phyloP scores from a whole-genome alignment of 2,113 vertebrate genomes.

The Cyanoderma ruficeps region DNA sequence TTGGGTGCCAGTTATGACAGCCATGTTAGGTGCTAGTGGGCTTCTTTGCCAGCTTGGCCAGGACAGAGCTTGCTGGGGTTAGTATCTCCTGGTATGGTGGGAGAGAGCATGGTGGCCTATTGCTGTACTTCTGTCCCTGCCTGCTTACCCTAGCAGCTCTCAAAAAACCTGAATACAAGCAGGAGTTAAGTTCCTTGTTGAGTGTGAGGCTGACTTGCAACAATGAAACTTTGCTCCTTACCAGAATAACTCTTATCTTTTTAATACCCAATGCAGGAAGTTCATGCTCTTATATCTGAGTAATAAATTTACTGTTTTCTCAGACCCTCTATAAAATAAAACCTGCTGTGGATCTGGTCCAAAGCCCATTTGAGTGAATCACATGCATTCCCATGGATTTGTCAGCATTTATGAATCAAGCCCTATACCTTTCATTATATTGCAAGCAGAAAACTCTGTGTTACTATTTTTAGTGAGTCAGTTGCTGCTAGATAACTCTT shows the following conservation, averaged over 20 bases:
- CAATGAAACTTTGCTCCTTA: background rate
- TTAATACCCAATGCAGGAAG: background rate
- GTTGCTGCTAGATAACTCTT: background rate
- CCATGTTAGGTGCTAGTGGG: background rate
- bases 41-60: background rate
- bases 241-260: background rate
- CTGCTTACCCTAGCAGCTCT: background rate
- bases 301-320: slow-evolving; percentile 16
- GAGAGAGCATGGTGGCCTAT: background rate
- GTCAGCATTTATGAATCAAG: slow-evolving; percentile 6
- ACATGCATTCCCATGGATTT: background rate
- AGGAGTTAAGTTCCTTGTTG: background rate
- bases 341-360: background rate
- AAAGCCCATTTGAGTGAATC: slow-evolving; percentile 13
- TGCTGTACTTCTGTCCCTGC: background rate
- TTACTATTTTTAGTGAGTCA: background rate
- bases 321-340: slow-evolving; percentile 23
- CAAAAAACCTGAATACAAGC: background rate
- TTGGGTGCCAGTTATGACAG: background rate
- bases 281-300: background rate
- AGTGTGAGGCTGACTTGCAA: background rate
- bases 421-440: background rate
- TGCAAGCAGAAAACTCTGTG: background rate
- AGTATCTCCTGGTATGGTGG: background rate
- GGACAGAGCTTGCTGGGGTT: background rate